phyloP scores from a whole-genome alignment of 1,140 invertebrate genomes.

The Trypoxylus dichotomus region DNA sequence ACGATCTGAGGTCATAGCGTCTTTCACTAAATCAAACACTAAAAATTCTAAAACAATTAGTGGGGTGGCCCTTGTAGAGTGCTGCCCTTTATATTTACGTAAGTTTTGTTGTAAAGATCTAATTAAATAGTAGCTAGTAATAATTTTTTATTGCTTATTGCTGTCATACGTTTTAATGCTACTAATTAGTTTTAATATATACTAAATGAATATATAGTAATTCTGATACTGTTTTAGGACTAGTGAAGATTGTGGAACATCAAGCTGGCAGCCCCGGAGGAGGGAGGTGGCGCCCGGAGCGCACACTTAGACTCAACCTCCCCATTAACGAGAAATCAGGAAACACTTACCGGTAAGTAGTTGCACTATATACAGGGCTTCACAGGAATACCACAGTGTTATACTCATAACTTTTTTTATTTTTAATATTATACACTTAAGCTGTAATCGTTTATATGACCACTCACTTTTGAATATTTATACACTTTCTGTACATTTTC shows the following conservation, averaged over 20 bases:
- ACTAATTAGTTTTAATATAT: neutral
- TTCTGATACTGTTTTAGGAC: slow-evolving; percentile 1
- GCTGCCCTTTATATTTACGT: neutral
- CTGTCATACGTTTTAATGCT: neutral
- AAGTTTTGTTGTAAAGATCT: neutral
- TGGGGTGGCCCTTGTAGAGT: neutral
- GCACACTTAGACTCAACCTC: slow-evolving; percentile 5
- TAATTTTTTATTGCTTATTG: neutral
- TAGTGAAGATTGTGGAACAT: slow-evolving; percentile 4
- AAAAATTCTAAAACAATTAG: neutral
- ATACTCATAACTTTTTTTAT: neutral
- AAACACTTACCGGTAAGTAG: slow-evolving; percentile 25
- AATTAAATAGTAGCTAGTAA: neutral
- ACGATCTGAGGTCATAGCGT: neutral
- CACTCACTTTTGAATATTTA: too few relatives aligned
- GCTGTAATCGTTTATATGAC: too few relatives aligned
- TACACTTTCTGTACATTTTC: neutral
- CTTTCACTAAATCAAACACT: neutral
- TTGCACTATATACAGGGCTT: too few relatives aligned
- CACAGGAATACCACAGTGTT: too few relatives aligned
- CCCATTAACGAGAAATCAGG: slow-evolving; percentile 16
- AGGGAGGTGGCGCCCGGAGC: slow-evolving; percentile 15
- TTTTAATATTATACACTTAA: neutral
- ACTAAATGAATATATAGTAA: neutral
- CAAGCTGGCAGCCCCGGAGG: slow-evolving; percentile 27